Base-by-base conservation (phyloP, 2,797 vertebrate genomes). In the Coilia nasus region DNA sequence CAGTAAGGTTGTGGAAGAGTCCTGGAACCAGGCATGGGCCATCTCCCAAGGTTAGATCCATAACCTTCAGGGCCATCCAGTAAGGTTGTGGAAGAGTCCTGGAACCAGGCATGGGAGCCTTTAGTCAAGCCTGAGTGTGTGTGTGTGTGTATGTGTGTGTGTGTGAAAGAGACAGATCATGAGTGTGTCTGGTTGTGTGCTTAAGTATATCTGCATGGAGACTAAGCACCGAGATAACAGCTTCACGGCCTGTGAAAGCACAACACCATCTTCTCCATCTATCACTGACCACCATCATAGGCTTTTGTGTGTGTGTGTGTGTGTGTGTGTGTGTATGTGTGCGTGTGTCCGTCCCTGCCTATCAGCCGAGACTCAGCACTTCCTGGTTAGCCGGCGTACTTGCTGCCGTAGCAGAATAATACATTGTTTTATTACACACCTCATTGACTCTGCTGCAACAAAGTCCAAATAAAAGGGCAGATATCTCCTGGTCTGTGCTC, bases 401-500 rank as follows among this genome's bases (percentile, higher is more conserved):
- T 82, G 88, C 86, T 84, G 88, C 86, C 28, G 59, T 85, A 35
- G 88, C 90, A 90, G 86, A 83, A 89, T 85, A 87, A 87, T 85
- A 84, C 85, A 86, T 88, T 90, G 90, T 90, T 91, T 92, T 88
- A 92, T 85, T 91, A 87, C 88, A 85, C 89, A 89, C 91, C 85
- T 90, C 31, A 88, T 91, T 93, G 92, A 93, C 92, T 93, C 90
- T 91, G 93, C 92, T 90, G 91, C 90, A 93, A 94, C 88, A 89
- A 90, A 87, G 82, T 86, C 88, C 89, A 92, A 91, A 92, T 91
- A 93, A 88, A 91, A 82, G 71, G 28, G 86, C 85, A 83, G 89
- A 92, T 90, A 91, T 89, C 88, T 91, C 81, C 88, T 87, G 78
- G 89, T 91, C 90, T 88, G 89, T 84, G 83, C 88, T 90, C 46